These are phyloP conservation scores for Penelope pileata DNA, from an alignment of 2,113 vertebrate genomes.

Conservation along the genomic window DNA sequence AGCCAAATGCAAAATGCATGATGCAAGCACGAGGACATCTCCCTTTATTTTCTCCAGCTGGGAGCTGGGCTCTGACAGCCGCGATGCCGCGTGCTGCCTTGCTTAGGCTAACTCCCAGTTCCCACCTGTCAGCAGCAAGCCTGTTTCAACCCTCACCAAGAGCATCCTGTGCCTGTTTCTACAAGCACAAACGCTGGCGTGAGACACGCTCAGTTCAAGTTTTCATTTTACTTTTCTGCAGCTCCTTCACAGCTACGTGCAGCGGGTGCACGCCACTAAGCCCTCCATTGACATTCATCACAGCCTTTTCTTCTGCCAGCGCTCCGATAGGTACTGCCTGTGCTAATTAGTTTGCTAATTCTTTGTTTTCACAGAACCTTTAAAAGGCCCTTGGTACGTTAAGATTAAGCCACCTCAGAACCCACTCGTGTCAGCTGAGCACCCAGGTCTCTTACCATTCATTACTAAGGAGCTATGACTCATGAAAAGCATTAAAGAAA, in stretches of 20 bases:
- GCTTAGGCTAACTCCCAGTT: neutral
- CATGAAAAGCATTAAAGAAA: neutral
- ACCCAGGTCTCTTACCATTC: neutral
- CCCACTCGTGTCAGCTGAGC: neutral
- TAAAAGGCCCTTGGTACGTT: neutral
- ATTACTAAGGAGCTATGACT: neutral
- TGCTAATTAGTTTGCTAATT: neutral
- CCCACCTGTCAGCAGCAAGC: neutral
- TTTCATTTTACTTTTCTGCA: neutral
- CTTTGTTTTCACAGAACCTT: neutral
- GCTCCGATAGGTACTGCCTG: neutral
- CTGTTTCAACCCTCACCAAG: neutral
- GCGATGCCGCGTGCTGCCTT: rapidly evolving
- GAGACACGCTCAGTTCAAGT: rapidly evolving
- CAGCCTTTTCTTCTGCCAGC: neutral
- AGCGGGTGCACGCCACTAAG: neutral
- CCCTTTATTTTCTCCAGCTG: neutral
- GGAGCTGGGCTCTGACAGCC: neutral
- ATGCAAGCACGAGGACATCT: neutral
- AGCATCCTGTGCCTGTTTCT: neutral
- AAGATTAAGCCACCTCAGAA: neutral
- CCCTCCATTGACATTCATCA: neutral
- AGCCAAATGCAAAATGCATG: neutral
- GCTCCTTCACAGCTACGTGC: neutral
- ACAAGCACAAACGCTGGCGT: neutral